These are phyloP conservation scores for Helarctos malayanus DNA, from an alignment of 2,797 vertebrate species.

Conservation along the genomic window DNA sequence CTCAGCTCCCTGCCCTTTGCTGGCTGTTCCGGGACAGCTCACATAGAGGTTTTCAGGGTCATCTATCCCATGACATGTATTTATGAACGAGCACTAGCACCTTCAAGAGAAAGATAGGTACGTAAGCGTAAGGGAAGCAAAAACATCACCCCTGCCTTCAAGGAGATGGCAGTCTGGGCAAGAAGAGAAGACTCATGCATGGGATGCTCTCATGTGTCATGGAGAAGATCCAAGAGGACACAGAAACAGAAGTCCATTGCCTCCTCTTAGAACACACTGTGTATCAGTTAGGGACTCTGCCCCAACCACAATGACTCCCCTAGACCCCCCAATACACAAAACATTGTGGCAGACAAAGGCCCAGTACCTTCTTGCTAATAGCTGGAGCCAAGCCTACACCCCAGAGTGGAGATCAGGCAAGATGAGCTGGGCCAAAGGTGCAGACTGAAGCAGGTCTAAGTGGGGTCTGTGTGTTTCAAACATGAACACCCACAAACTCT, in stretches of 20 bases:
- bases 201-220: accelerated
- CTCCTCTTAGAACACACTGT: background rate
- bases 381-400: background rate
- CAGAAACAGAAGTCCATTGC: background rate
- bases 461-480: background rate
- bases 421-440: background rate
- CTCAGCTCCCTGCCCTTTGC: accelerated
- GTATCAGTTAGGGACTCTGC: background rate
- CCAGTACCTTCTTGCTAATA: background rate
- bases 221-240: accelerated
- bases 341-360: background rate
- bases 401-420: background rate
- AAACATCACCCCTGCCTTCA: background rate
- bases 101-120: background rate
- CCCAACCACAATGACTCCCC: background rate
- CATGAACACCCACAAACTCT: background rate
- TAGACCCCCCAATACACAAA: background rate
- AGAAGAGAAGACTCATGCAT: background rate
- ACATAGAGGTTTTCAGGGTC: background rate
- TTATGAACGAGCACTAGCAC: background rate
- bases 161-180: background rate
- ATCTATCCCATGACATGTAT: accelerated
- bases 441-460: background rate
- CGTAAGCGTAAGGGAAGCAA: background rate
- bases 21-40: background rate